Conservation (phyloP, 1,140 invertebrate genomes). For the Armadillidium nasatum region DNA sequence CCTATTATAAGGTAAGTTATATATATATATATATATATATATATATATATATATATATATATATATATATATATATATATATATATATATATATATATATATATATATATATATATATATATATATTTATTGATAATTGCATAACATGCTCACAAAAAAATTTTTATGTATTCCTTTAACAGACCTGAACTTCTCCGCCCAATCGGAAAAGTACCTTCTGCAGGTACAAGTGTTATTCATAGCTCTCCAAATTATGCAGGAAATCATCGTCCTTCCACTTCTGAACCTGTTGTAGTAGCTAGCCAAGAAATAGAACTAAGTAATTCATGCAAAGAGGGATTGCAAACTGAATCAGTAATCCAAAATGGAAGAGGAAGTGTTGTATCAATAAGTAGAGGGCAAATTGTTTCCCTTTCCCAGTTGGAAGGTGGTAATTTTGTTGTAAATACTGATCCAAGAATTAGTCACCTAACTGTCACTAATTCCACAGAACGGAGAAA, state of each 20-base stretch:
- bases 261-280: background rate
- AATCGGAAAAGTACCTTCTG: conserved; percentile 28
- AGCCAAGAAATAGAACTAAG: conserved; percentile 23
- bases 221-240: conserved; percentile 38
- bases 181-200: conserved; percentile 44
- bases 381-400: conserved; percentile 17
- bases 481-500: background rate
- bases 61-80: conserved; percentile 1
- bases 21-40: background rate
- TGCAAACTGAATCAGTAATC: conserved; percentile 33
- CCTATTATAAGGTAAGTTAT: conserved; percentile 32
- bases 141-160: too few species aligned
- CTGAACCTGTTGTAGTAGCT: conserved; percentile 16
- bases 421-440: background rate
- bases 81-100: conserved; percentile 12
- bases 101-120: background rate
- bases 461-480: background rate
- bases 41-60: background rate
- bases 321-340: conserved; percentile 12
- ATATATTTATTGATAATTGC: too few species aligned
- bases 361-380: conserved; percentile 34
- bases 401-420: conserved; percentile 48
- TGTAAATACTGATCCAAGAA: background rate
- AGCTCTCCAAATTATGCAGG: conserved; percentile 32
- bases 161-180: too few species aligned